A percentile compares a stretch with the other conserved stretches of the same genome.
Evolutionary conservation across 2,113 vertebrate species (phyloP).

Genomic region (Podarcis raffonei): DNA sequence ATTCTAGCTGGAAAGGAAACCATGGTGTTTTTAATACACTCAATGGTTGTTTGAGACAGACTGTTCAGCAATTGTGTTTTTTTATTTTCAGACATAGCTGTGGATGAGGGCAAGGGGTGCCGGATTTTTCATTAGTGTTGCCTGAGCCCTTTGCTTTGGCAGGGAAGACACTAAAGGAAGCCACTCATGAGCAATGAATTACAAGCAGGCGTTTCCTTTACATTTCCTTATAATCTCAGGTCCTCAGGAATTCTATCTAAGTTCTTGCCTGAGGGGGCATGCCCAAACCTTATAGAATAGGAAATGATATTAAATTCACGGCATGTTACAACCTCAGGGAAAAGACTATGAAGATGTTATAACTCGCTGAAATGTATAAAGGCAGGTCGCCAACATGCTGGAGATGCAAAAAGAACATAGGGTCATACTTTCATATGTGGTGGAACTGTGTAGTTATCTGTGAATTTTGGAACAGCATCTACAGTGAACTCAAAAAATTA

Average conservation of each 20-base stretch:
- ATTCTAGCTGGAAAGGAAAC: conserved; percentile 3
- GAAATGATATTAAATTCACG: background rate
- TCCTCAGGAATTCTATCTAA: background rate
- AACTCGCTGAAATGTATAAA: too few species aligned
- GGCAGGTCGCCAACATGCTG: too few species aligned
- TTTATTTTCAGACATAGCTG: background rate
- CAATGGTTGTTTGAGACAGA: background rate
- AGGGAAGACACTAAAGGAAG: background rate
- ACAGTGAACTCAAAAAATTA: too few species aligned
- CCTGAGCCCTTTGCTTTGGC: too few species aligned
- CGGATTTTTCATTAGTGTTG: background rate
- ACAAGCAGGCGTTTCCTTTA: background rate
- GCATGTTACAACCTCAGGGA: too few species aligned
- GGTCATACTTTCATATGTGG: too few species aligned
- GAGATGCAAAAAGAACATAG: too few species aligned
- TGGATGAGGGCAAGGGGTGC: background rate
- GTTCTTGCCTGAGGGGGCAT: background rate
- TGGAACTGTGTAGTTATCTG: too few species aligned
- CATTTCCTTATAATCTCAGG: background rate
- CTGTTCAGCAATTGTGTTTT: background rate
- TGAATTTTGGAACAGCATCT: too few species aligned
- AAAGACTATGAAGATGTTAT: too few species aligned
- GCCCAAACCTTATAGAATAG: background rate
- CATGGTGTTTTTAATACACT: conserved; percentile 8
- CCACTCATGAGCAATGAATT: background rate